phyloP scores from a whole-genome alignment of 2,797 vertebrate species.

The Graptemys geographica region DNA sequence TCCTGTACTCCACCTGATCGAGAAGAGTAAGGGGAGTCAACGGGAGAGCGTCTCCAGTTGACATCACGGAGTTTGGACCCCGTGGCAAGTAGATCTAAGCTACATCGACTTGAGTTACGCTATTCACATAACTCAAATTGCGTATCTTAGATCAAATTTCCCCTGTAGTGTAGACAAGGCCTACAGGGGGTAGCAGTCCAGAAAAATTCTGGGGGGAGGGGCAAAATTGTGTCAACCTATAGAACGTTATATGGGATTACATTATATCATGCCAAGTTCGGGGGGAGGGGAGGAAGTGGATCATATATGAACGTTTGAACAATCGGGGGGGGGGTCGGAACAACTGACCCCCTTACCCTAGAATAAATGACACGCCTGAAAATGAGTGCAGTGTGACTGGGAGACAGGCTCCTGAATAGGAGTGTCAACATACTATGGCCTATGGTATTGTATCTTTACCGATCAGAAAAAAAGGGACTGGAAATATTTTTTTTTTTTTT shows the following conservation, averaged over 20 bases:
- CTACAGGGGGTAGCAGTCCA: not conserved
- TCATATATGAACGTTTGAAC: not conserved
- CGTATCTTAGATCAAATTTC: no score
- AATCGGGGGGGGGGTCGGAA: not conserved
- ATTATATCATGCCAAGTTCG: not conserved
- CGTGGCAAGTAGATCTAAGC: no score
- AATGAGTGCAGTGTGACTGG: not conserved
- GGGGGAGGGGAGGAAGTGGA: not conserved
- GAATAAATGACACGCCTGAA: not conserved
- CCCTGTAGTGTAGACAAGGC: no score
- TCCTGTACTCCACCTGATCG: no score
- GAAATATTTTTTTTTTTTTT: not conserved
- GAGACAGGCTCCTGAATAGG: accelerated
- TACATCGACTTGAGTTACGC: no score
- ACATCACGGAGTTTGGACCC: no score
- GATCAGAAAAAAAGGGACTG: not conserved
- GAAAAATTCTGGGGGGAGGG: not conserved
- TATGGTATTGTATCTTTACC: not conserved
- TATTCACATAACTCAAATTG: no score
- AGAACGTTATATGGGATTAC: not conserved
- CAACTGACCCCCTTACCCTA: not conserved
- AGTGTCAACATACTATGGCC: not conserved
- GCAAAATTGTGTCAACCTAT: not conserved
- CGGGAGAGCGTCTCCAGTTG: no score
- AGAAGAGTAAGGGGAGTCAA: no score